These are phyloP conservation scores for Peromyscus nudipes DNA, from an alignment of 2,797 vertebrate genomes.

Conservation along the genomic window DNA sequence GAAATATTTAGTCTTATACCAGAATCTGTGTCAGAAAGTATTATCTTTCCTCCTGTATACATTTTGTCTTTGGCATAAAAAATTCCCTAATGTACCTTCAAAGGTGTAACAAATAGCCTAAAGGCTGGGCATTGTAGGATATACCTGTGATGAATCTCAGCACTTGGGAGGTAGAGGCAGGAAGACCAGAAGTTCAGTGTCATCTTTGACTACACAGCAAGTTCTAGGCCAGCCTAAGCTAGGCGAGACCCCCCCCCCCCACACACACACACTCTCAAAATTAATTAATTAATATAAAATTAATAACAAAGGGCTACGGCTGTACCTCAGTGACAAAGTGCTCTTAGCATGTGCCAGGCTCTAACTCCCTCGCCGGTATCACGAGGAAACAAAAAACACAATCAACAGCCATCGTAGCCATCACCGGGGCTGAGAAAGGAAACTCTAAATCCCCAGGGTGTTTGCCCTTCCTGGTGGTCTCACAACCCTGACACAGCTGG, in stretches of 20 bases:
- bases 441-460: neutral
- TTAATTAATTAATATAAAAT: neutral
- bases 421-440: neutral
- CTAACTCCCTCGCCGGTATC: neutral
- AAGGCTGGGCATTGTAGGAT: too few relatives aligned
- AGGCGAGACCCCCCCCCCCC: neutral
- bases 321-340: neutral
- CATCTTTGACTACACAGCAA: neutral
- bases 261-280: neutral
- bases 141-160: neutral
- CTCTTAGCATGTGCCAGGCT: neutral
- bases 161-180: neutral
- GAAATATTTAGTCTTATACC: neutral
- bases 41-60: neutral
- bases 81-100: neutral
- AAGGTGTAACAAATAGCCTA: neutral
- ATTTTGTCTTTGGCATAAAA: constrained; percentile 33
- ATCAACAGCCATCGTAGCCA: neutral
- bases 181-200: neutral
- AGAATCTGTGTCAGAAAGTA: neutral
- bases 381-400: neutral
- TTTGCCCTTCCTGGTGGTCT: neutral
- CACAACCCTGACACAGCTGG: neutral
- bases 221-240: neutral
- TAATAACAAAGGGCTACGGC: neutral